Conservation (phyloP, 2,888 invertebrate genomes). For the Pterobdella sp. region DNA sequence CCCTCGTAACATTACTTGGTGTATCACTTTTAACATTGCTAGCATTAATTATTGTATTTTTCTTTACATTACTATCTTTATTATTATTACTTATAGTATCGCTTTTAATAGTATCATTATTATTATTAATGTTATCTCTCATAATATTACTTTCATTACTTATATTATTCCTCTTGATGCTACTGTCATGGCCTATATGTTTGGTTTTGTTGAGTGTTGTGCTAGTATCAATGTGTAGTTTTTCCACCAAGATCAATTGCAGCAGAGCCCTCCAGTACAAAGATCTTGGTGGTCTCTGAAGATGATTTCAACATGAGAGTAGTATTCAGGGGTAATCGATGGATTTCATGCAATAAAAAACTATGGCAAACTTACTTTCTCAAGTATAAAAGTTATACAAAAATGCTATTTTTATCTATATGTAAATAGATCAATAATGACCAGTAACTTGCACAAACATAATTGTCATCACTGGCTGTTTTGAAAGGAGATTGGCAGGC, state of each 20-base stretch:
- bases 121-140: neutral
- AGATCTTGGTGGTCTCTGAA: slow-evolving; percentile 57
- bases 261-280: slow-evolving; percentile 71
- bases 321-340: neutral
- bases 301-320: neutral
- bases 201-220: too few species aligned
- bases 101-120: neutral
- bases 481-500: slow-evolving; percentile 14
- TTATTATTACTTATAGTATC: neutral
- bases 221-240: too few species aligned
- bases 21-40: neutral
- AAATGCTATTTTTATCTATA: too few species aligned
- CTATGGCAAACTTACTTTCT: too few species aligned
- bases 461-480: neutral
- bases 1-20: neutral
- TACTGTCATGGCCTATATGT: too few species aligned
- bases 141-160: neutral
- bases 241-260: slow-evolving; percentile 55
- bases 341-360: neutral
- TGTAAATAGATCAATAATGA: too few species aligned
- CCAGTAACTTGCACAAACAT: too few species aligned
- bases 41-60: neutral
- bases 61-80: neutral
- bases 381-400: too few species aligned
- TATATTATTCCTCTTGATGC: slow-evolving; percentile 36